Evolutionary conservation across 1,140 invertebrate genomes (phyloP).

Genomic region (Drosophila gunungcola): DNA sequence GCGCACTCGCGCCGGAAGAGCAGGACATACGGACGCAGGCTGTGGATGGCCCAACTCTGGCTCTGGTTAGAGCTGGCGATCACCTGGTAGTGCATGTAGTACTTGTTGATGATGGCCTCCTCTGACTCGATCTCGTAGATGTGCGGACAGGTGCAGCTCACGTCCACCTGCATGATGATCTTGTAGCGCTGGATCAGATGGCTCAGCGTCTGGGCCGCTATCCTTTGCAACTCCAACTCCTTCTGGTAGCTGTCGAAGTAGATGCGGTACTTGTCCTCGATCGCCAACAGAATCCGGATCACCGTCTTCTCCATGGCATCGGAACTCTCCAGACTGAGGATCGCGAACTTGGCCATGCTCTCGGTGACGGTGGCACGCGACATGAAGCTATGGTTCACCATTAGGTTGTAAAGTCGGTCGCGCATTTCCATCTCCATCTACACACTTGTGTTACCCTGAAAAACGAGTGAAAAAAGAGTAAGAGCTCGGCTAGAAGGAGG

Average conservation of each 20-base stretch:
- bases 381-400: constrained; percentile 5
- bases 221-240: constrained; percentile 52
- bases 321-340: neutral
- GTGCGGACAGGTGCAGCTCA: constrained; percentile 40
- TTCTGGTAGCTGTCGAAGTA: constrained; percentile 37
- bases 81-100: constrained; percentile 55
- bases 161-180: constrained; percentile 23
- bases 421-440: neutral
- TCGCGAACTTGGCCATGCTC: neutral
- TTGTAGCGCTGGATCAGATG: constrained; percentile 37
- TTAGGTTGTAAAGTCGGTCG: neutral
- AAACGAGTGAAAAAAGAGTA: neutral
- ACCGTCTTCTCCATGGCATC: constrained; percentile 1
- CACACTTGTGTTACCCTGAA: neutral
- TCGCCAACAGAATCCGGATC: constrained; percentile 19
- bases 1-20: constrained; percentile 36
- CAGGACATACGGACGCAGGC: constrained; percentile 35
- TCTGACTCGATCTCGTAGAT: constrained; percentile 39
- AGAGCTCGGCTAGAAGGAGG: neutral
- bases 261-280: constrained; percentile 37
- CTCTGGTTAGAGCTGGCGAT: constrained; percentile 49
- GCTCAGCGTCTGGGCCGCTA: constrained; percentile 44
- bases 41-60: constrained; percentile 8
- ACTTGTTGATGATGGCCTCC: constrained; percentile 54
- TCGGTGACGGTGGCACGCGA: constrained; percentile 11